phyloP scores from a whole-genome alignment of 2,888 invertebrate genomes.

The Heterodera filipjevi region DNA sequence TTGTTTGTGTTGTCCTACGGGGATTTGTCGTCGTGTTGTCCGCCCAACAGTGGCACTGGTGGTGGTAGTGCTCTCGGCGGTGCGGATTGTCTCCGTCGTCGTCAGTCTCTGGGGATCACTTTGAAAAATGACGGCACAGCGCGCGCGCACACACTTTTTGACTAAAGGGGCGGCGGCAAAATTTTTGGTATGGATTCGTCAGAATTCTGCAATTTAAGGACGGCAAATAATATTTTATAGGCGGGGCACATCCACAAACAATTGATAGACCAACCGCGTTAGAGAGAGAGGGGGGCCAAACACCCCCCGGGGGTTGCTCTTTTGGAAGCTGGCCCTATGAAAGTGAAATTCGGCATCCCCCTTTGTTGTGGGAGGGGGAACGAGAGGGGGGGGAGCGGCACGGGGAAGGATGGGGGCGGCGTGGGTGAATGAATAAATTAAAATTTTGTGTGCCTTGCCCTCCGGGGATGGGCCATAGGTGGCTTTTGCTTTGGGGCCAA shows the following conservation, averaged over 20 bases:
- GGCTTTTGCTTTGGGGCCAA: not conserved
- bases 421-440: slow-evolving; percentile 1
- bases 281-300: not conserved
- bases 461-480: slow-evolving; percentile 5
- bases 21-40: not conserved
- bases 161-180: no score
- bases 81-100: not conserved
- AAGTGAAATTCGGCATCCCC: not conserved
- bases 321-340: no score
- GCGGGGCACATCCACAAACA: not conserved
- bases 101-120: slow-evolving; percentile 4
- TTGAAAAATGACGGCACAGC: not conserved
- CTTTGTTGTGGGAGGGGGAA: not conserved
- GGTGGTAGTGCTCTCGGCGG: not conserved
- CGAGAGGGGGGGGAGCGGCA: not conserved
- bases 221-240: no score
- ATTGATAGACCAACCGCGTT: not conserved
- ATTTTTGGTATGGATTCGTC: no score
- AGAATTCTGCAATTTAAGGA: no score
- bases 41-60: not conserved
- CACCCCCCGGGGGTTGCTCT: not conserved
- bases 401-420: no score
- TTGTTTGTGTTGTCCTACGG: slow-evolving; percentile 2
- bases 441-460: not conserved
- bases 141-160: not conserved